These are phyloP conservation scores for Euphonia xanthogaster DNA, from an alignment of 2,797 vertebrate species.

Conservation along the genomic window DNA sequence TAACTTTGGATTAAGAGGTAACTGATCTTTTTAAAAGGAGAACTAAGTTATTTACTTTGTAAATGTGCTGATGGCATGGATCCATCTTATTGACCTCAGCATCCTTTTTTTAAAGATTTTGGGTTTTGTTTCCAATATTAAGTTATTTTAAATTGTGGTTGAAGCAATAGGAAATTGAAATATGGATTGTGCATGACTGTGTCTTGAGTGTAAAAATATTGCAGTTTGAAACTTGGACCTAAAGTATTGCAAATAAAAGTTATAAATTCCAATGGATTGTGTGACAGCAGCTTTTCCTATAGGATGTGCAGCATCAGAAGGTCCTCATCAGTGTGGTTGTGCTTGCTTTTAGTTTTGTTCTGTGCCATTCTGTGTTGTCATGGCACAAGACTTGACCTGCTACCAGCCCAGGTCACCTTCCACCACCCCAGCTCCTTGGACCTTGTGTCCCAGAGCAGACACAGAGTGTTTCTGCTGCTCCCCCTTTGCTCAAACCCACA, in stretches of 20 bases:
- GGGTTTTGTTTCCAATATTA: constrained; percentile 74
- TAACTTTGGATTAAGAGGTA: constrained; percentile 91
- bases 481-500: background rate
- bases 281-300: background rate
- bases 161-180: constrained; percentile 99
- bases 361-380: fast-evolving
- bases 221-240: constrained; percentile 97
- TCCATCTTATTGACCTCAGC: constrained; percentile 86
- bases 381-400: background rate
- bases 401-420: background rate
- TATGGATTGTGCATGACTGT: constrained; percentile 99
- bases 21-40: constrained; percentile 76
- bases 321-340: background rate
- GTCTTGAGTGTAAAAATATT: constrained; percentile 98
- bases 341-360: background rate
- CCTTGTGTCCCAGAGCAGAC: fast-evolving
- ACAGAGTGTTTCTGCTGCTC: background rate
- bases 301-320: background rate
- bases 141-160: constrained; percentile 98
- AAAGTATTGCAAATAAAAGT: constrained; percentile 87
- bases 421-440: too few species aligned
- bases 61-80: constrained; percentile 83
- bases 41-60: constrained; percentile 91
- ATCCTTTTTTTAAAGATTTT: constrained; percentile 63
- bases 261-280: constrained; percentile 66